These are phyloP conservation scores for Athripsodes cinereus DNA, from an alignment of 2,888 invertebrate genomes.

Conservation along the genomic window DNA sequence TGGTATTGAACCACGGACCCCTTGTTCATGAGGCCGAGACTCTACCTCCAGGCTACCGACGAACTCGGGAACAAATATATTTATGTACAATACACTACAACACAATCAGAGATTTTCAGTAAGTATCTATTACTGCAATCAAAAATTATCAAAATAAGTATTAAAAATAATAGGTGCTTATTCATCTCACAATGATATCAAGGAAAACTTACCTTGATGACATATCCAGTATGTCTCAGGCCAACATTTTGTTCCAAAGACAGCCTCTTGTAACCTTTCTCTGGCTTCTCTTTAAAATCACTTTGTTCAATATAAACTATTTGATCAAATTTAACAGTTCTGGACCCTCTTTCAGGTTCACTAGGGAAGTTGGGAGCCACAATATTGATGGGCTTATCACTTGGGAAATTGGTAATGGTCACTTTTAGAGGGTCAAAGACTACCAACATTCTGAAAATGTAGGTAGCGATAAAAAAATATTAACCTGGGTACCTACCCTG, in stretches of 20 bases:
- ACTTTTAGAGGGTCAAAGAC: constrained; percentile 86
- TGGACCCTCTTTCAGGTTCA: constrained; percentile 68
- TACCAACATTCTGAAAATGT: constrained; percentile 71
- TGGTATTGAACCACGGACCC: too few species aligned
- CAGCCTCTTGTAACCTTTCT: constrained; percentile 85
- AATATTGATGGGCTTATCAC: constrained; percentile 49
- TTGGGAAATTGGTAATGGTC: constrained; percentile 73
- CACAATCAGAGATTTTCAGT: not conserved
- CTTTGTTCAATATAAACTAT: constrained; percentile 82
- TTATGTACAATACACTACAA: not conserved
- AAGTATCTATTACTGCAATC: too few species aligned
- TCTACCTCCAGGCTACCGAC: too few species aligned
- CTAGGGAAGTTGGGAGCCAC: constrained; percentile 87
- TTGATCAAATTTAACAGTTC: constrained; percentile 66
- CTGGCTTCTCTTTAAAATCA: constrained; percentile 83
- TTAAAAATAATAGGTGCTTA: not conserved
- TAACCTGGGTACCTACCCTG: too few species aligned
- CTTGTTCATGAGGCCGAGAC: too few species aligned
- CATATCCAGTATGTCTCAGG: constrained; percentile 82
- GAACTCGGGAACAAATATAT: too few species aligned
- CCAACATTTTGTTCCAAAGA: constrained; percentile 85
- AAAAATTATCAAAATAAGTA: not conserved
- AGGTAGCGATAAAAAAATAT: too few species aligned
- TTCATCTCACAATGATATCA: not conserved
- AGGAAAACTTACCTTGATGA: constrained; percentile 58